Conservation (phyloP, 2,797 vertebrate species). For the Phalanger gymnotis region DNA sequence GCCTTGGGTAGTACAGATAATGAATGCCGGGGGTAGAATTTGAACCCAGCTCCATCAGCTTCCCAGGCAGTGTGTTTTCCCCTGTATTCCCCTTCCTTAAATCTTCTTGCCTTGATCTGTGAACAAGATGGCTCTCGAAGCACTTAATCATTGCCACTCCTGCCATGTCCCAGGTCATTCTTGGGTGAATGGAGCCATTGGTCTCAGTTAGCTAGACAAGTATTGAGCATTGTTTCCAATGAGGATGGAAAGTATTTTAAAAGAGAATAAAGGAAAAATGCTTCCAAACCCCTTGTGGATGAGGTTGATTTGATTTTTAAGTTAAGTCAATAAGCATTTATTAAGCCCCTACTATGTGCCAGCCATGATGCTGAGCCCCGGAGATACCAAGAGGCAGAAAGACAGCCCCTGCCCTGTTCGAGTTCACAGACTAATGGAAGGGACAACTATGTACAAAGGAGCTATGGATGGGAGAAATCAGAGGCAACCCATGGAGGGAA, state of each 20-base stretch:
- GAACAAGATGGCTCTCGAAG: not conserved
- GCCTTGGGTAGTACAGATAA: not conserved
- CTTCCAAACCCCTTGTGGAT: not conserved
- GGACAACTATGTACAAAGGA: not conserved
- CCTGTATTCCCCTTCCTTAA: not conserved
- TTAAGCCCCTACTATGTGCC: no score
- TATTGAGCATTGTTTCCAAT: not conserved
- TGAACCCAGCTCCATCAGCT: not conserved
- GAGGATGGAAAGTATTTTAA: constrained; percentile 19
- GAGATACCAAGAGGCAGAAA: no score
- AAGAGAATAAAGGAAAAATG: not conserved
- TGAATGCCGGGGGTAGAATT: not conserved
- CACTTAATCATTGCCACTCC: not conserved
- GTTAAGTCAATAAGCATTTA: no score
- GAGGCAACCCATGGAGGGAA: not conserved
- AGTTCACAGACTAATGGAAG: no score
- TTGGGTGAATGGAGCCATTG: not conserved
- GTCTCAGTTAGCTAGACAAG: not conserved
- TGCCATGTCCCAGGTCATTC: not conserved
- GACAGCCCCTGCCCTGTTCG: no score
- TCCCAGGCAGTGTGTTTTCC: not conserved
- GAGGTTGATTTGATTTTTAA: not conserved
- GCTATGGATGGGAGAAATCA: not conserved
- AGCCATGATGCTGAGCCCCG: no score
- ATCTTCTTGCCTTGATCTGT: not conserved